Base-by-base conservation (phyloP, 2,888 invertebrate species). In the Drosophila siamana region DNA sequence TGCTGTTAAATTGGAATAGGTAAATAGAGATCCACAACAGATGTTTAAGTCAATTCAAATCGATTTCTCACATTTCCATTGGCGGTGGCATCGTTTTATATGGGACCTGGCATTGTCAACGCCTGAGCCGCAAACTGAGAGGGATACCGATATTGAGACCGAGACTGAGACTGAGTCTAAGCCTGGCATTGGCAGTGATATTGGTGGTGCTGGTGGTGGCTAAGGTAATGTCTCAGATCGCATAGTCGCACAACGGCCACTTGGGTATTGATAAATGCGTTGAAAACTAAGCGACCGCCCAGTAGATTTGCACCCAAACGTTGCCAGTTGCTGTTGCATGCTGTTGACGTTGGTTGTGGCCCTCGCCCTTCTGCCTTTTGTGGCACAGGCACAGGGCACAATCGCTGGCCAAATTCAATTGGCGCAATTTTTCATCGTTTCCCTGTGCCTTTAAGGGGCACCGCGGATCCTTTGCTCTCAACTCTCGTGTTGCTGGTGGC, bases 371-470 rank as follows among this genome's bases (percentile, higher is more conserved):
- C 59, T 63, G 69, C 54, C 52, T 57, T 75, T 62, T 46, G 47
- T 46, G 56, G 50, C 44, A 62, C 74, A 64, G 64, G 59, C 50
- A 62, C 74, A 64, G 64, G 59, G 50, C 74, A 85, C 82, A 86
- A 85, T 87, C 74, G 82, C 67, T 88, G 80, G 87, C 87, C 89
- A 85, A 88, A 85, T 91, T 90, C 91, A 90, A 91, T 90, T 90
- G 89, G 78, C 80, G 84, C 82, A 90, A 90, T 90, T 91, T 91
- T 90, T 90, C 89, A 90, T 85, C 72, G 77, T 75, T 64, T 64
- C 46, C 28, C 60, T 48, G 70, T 70, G 75, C 75, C 80, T 88
- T 77, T 54, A 77, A 82, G 80, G 83, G 83, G 68, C 54, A 70
- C 83, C 69, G 80, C 77, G 72, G 63, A 85, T 87, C 76, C 81